phyloP scores from a whole-genome alignment of 2,797 vertebrate genomes.

The Lepidocolaptes lacrymiger region DNA sequence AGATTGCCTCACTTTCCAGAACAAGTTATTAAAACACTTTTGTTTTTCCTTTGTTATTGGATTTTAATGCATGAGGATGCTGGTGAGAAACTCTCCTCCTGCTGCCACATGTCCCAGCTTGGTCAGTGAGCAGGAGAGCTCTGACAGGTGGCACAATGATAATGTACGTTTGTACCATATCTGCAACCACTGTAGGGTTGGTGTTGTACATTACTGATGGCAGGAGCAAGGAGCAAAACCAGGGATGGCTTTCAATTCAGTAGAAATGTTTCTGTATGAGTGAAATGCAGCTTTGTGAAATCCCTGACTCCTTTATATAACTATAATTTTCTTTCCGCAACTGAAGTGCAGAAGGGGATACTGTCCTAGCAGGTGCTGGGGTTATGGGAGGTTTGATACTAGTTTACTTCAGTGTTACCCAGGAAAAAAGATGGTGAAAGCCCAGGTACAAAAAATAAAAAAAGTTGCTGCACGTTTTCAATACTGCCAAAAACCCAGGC shows the following conservation, averaged over 20 bases:
- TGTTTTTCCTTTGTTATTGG: background rate
- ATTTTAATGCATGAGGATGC: background rate
- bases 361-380: background rate
- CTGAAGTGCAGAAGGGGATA: background rate
- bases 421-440: background rate
- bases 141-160: background rate
- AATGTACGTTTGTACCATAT: no score
- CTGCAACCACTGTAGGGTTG: background rate
- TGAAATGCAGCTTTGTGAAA: background rate
- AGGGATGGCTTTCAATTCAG: background rate
- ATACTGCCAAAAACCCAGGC: background rate
- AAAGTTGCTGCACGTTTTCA: background rate
- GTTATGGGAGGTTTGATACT: background rate
- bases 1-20: background rate
- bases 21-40: background rate
- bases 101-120: fast-evolving
- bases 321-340: background rate
- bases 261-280: background rate
- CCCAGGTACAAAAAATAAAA: background rate
- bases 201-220: background rate
- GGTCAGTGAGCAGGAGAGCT: background rate
- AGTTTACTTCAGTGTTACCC: background rate
- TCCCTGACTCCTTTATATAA: background rate
- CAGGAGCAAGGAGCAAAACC: background rate
- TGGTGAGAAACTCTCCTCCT: background rate